Conservation (phyloP, 2,113 vertebrate species). For the Accipiter virgatus region DNA sequence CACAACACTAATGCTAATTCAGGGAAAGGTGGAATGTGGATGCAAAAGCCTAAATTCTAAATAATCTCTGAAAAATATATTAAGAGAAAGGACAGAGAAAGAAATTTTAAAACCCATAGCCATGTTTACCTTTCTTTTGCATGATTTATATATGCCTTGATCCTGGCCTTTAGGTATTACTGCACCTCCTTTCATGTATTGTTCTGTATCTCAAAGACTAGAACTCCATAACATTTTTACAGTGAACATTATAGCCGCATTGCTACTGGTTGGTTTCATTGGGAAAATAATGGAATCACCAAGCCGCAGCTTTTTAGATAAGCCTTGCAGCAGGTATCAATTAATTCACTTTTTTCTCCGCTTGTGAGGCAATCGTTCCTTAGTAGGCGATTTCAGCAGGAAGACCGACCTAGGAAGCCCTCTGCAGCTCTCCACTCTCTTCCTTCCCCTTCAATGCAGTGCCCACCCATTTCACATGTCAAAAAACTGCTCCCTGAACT, state of each 20-base stretch:
- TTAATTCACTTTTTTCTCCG: background rate
- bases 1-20: background rate
- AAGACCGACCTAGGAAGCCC: background rate
- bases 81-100: background rate
- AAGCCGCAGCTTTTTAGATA: background rate
- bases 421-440: background rate
- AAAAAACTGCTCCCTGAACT: background rate
- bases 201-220: background rate
- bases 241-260: background rate
- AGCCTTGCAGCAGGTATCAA: background rate
- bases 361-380: background rate
- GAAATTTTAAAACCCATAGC: background rate
- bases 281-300: background rate
- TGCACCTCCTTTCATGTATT: background rate
- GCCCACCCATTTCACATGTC: background rate
- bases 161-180: background rate
- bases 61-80: background rate
- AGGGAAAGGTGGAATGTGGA: background rate
- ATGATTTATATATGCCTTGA: background rate
- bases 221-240: background rate
- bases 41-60: background rate
- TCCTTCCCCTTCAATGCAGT: background rate
- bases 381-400: background rate
- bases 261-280: background rate
- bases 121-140: background rate